Base-by-base conservation (phyloP, 2,888 invertebrate species). In the Sclerodermus sp. region DNA sequence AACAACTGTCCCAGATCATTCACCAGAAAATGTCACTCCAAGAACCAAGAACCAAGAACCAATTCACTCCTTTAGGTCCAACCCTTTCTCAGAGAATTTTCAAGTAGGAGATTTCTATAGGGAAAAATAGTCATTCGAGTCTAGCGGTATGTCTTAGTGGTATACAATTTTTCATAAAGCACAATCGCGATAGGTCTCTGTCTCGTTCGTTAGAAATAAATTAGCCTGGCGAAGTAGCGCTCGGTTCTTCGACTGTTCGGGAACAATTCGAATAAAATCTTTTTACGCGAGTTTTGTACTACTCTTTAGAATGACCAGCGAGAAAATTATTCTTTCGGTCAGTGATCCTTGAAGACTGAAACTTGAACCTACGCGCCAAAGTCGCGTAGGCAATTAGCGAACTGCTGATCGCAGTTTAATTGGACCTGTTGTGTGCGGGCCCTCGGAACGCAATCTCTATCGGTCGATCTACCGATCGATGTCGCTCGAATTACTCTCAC, bases 401-500 rank as follows among this genome's bases (percentile, higher is more conserved):
- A 34, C 12, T n/a, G 23, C 23, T n/a, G 13, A n/a, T 34, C 34
- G 34, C 13, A 34, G 13, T 34, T 34, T 3, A 12, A 34, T 12
- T 12, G 10, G n/a, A n/a, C 12, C 34, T 6, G 10, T 10, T 30
- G 10, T 30, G 30, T 30, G 30, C n/a, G n/a, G n/a, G n/a, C 23
- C 23, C 23, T 23, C 23, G 23, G 23, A 8, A 3, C 23, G 3
- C 4, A 34, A n/a, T n/a, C n/a, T n/a, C 4, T 8, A n/a, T 34
- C 34, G 34, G 12, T 34, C 34, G 34, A 34, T 34, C 13, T 12
- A 4, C 10, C 6, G 51, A 49, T 56, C 36, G 41, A 30, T 16
- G 15, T 34, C 40, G 51, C 45, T 45, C 51, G 50, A 55, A 51
- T 23, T 42, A 51, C 50, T 58, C 49, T 55, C 52, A 60, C 61